Evolutionary conservation across 2,888 invertebrate genomes (phyloP), one percentile per base, ranked within the genome.

Genomic region (Eudemis profundana): DNA sequence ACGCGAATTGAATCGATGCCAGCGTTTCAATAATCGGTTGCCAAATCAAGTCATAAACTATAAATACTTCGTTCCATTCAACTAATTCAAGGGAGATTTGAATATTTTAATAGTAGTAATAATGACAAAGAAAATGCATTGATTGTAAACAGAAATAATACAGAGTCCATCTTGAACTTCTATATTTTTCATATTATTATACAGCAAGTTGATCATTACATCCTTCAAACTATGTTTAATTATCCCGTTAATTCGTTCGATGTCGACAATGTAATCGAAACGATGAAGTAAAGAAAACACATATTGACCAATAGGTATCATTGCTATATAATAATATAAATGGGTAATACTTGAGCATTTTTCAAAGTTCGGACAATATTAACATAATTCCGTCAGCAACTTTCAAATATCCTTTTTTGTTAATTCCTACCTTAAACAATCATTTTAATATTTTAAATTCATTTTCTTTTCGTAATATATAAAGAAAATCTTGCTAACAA

Each of bases 31-130:
- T 47, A 14, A 40, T 59, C 47, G 46, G 56, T 63, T 65, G 68
- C 78, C 75, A 81, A 77, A 79, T 78, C 74, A 76, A 79, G 79
- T 79, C 80, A 76, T 71, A 75, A 61, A 75, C 74, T 82, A 77
- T 73, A 75, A 72, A 78, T 77, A 77, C 72, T 72, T 72, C 21
- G 40, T 53, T 49, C 23, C 67, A 51, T 68, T 61, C 47, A 50
- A 61, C 68, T 46, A 56, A 66, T 57, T 49, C 29, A 56, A 64
- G 27, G 7, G 17, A 5, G 38, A 62, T 15, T 21, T 10, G 2
- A 63, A 59, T 23, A 64, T 60, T 64, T 12, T 67, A 66, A 46
- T 51, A 67, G 64, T 53, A 62, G 69, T 33, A 68, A 49, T 68
- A 72, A 72, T 72, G 29, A 73, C 69, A 68, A 65, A 68, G 68